Percentiles rank a stretch among this genome's conserved stretches.
phyloP scores from a whole-genome alignment of 2,113 vertebrate species.

The Neodontobutis hainanensis region DNA sequence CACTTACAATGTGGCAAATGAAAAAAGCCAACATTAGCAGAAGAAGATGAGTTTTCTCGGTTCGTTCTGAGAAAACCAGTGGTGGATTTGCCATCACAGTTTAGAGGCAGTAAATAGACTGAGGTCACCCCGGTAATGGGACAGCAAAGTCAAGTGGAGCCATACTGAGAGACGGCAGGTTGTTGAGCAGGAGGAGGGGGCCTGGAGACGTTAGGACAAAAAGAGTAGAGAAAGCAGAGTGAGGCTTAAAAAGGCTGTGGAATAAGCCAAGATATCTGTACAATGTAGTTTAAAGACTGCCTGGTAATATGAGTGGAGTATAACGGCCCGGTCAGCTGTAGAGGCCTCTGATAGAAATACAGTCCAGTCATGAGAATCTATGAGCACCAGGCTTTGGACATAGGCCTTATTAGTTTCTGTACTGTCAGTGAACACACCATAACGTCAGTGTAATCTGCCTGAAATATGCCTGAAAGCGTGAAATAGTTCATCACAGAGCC shows the following conservation, averaged over 20 bases:
- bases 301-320: slow-evolving; percentile 28
- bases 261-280: slow-evolving; percentile 5
- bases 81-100: slow-evolving; percentile 18
- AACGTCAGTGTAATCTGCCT: not conserved
- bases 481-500: slow-evolving; percentile 17
- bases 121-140: slow-evolving; percentile 58
- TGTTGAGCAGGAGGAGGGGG: slow-evolving; percentile 8
- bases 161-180: slow-evolving; percentile 42
- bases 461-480: slow-evolving; percentile 15
- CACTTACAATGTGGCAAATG: not conserved
- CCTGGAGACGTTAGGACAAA: slow-evolving; percentile 32
- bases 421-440: not conserved
- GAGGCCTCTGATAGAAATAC: slow-evolving; percentile 6
- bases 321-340: slow-evolving; percentile 26
- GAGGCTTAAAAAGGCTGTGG: not conserved
- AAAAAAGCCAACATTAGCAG: slow-evolving; percentile 21
- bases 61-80: slow-evolving; percentile 40
- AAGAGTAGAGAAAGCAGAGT: slow-evolving; percentile 14
- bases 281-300: slow-evolving; percentile 30
- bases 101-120: slow-evolving; percentile 54
- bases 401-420: not conserved
- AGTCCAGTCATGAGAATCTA: slow-evolving; percentile 21
- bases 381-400: slow-evolving; percentile 11
- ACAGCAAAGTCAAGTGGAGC: slow-evolving; percentile 60
- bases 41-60: slow-evolving; percentile 17